Percentiles rank a stretch among this genome's conserved stretches.
These are phyloP conservation scores for Prosapia bicincta DNA, from an alignment of 2,888 invertebrate genomes.

Conservation along the genomic window DNA sequence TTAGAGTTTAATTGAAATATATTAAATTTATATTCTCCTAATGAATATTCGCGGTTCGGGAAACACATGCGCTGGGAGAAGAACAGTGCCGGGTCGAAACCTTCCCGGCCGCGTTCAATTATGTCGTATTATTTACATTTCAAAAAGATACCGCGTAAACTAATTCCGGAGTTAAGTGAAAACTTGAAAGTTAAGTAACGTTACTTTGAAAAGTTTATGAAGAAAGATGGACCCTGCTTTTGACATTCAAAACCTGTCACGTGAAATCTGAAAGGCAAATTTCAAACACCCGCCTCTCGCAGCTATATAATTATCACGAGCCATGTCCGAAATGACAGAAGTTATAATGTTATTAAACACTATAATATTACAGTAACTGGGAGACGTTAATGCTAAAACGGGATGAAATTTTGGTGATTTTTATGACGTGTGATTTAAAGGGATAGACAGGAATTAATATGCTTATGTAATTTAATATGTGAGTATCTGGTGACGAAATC, in stretches of 20 bases:
- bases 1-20: background rate
- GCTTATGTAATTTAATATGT: too few species aligned
- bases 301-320: background rate
- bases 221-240: background rate
- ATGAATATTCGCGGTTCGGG: background rate
- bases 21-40: background rate
- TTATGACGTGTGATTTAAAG: too few species aligned
- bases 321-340: too few species aligned
- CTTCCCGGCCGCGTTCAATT: background rate
- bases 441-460: too few species aligned
- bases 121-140: background rate
- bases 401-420: too few species aligned
- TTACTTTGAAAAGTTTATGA: background rate
- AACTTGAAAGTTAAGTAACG: background rate
- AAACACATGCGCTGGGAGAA: background rate
- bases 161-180: background rate
- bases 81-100: background rate
- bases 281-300: background rate
- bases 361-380: too few species aligned
- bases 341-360: too few species aligned
- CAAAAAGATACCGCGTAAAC: background rate
- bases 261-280: background rate
- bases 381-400: too few species aligned
- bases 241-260: background rate
- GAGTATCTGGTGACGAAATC: too few species aligned